Conservation (phyloP, 2,888 invertebrate species). For the Pristionchus entomophagus region DNA sequence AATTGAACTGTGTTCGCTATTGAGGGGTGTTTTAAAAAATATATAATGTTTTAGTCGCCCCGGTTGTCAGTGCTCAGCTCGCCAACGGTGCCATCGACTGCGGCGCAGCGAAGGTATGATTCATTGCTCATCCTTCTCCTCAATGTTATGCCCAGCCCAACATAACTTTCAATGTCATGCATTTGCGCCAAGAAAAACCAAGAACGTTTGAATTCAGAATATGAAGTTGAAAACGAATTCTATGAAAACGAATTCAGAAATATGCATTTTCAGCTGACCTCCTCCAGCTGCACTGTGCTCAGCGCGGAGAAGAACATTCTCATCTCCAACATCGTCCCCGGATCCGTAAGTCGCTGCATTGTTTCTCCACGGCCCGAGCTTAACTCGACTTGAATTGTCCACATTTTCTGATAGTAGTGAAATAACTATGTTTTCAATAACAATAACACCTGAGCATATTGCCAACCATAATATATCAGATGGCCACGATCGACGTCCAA, state of each 20-base stretch:
- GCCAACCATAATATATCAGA: no score
- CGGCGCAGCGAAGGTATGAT: not conserved
- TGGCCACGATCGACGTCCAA: no score
- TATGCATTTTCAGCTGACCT: not conserved
- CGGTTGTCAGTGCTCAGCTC: not conserved
- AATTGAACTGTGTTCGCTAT: not conserved
- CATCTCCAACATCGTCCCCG: not conserved
- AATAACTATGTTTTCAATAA: not conserved
- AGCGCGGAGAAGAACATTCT: not conserved
- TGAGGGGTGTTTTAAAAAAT: not conserved
- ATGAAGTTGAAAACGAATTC: no score
- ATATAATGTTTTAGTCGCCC: not conserved
- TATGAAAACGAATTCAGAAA: not conserved
- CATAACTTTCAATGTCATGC: no score
- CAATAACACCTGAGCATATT: not conserved
- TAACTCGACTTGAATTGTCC: no score
- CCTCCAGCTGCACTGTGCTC: not conserved
- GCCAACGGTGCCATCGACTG: not conserved
- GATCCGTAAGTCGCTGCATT: not conserved
- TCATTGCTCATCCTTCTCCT: no score
- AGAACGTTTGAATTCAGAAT: no score
- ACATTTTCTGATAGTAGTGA: no score
- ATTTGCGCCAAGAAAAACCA: no score
- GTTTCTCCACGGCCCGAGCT: no score
- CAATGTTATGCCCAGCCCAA: not conserved